Evolutionary conservation across 1,140 invertebrate genomes (phyloP), one percentile per base, ranked within the genome.

Genomic region (Chrysopa pallens): DNA sequence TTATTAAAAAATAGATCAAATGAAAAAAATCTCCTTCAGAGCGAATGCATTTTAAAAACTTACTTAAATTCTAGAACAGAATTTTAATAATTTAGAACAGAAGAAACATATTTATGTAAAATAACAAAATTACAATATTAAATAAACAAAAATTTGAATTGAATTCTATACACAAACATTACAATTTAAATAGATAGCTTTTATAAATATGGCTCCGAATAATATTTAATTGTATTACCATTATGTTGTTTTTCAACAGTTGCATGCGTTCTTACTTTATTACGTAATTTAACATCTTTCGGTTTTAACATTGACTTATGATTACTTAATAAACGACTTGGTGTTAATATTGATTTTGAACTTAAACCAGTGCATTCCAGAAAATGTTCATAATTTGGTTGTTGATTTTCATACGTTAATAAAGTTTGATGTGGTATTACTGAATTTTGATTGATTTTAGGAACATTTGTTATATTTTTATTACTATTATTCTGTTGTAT

Each of bases 311-410:
- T 76, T 48, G 67, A 77, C 48, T 79, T 79, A 52, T 84, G 81
- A 57, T 82, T 84, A 50, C 74, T 79, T 44, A 76, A 68, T 31
- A 79, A 63, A 47, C 76, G 68, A 37, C 70, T 74, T 0, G 80
- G 78, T 4, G 78, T 80, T 45, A 84, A 66, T 48, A 85, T 80
- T 6, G 79, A 82, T 58, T 85, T 85, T 46, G 79, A 80, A 61
- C 80, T 84, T 35, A 85, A 68, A 39, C 82, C 82, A 43, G 80
- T 84, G 15, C 76, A 75, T 54, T 85, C 82, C 13, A 85, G 59
- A 50, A 85, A 85, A 52, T 78, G 74, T 57, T 84, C 80, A 46
- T 78, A 79, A 27, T 73, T 66, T 39, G 51, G 54, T 49, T 52
- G 47, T 39, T 33, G 31, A 11, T 33, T 9, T 33, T 33, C 8